Evolutionary conservation across 92 coral and sea anemone species (phyloP), one percentile per base, ranked within the genome.

Genomic region (Phenganax subtilis): DNA sequence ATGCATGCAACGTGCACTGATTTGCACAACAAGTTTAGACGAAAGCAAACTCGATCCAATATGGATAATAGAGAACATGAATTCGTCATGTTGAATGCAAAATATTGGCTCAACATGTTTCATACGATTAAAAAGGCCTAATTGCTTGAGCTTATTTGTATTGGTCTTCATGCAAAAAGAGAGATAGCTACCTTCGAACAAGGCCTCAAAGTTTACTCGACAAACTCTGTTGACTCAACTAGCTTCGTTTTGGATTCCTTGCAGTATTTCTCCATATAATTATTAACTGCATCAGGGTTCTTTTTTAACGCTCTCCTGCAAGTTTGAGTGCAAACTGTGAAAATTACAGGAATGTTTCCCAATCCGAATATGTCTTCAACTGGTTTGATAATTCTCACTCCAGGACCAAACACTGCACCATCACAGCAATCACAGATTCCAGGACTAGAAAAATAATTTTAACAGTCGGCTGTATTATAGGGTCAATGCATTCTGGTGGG

Each of bases 381-480:
- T 10, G 97, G 79, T 28, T 88, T 91, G 87, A 94, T 90, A 10
- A 94, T 90, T 71, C 92, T 90, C 12, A 94, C 76, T 3, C 98
- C 98, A 20, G 88, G 88, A 12, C 98, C 98, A 80, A 85, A 88
- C 81, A 85, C 76, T 0, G 89, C 80, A 4, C 94, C 97, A 8
- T 91, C 98, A 85, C 98, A 94, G 57, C 97, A 91, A 76, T 94
- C 96, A 55, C 98, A 94, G 20, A 81, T 89, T 59, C 86, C 85
- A 28, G 91, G 90, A 71, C 98, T 94, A 71, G 17, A 60, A 72
- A 3, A 20, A 47, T 28, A 72, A 71, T 14, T 14, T 59, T 59
- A 8, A 69, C 7, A 30, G 30, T 16, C 75, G 12, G 12, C 29
- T 70, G 3, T 9, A 8, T 31, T 4, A 31, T 7, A 0, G 61